Conservation (phyloP, 2,113 vertebrate genomes). For the Recurvirostra avosetta region DNA sequence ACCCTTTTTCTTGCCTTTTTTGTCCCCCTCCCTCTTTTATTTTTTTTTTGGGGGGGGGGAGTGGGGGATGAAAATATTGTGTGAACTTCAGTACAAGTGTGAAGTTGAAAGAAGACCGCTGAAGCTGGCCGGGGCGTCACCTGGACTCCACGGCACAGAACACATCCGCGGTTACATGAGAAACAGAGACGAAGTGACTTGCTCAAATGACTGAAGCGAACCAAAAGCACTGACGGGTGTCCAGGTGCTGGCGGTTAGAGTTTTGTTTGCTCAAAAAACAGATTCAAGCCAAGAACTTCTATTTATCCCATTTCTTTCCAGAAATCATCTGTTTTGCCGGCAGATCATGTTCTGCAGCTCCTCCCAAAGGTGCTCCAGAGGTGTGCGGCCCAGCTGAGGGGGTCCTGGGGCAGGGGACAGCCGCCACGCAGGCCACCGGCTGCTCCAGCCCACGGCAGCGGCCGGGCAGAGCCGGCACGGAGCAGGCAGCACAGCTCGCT, state of each 20-base stretch:
- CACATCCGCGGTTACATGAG: background rate
- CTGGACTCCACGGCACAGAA: background rate
- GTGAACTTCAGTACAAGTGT: background rate
- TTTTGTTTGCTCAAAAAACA: background rate
- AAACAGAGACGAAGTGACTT: background rate
- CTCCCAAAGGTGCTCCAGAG: background rate
- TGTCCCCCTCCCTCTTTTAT: fast-evolving
- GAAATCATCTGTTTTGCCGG: background rate
- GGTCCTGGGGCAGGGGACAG: background rate
- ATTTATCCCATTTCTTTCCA: background rate
- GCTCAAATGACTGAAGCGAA: background rate
- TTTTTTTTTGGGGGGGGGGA: background rate
- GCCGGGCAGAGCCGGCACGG: background rate
- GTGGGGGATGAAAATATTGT: background rate
- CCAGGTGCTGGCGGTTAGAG: background rate
- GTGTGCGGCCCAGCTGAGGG: background rate
- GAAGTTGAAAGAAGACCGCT: background rate
- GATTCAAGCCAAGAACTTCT: background rate
- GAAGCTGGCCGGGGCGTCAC: background rate
- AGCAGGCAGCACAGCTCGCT: no score
- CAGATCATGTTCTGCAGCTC: background rate
- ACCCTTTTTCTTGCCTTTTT: background rate
- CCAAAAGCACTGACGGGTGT: background rate
- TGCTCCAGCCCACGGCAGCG: background rate
- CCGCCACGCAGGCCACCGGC: no score